phyloP scores from a whole-genome alignment of 2,888 invertebrate species.

The Heterodera filipjevi region DNA sequence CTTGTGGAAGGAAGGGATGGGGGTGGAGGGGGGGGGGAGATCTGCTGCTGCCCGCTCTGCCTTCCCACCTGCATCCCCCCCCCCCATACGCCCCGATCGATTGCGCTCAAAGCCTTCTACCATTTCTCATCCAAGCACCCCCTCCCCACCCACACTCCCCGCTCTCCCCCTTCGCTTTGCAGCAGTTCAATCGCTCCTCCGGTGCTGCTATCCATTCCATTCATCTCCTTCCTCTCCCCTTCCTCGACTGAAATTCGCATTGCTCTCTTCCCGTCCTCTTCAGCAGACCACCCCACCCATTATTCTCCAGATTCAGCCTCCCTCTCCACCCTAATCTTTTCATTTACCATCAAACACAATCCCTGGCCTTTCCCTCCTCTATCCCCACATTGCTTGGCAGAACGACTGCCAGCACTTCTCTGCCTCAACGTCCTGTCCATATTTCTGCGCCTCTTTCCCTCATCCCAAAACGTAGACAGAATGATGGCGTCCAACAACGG shows the following conservation, averaged over 20 bases:
- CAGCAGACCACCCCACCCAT: not conserved
- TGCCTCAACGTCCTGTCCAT: not conserved
- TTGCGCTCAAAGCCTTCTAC: conserved; percentile 2
- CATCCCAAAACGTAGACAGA: not conserved
- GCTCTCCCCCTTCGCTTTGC: not conserved
- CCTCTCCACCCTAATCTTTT: not conserved
- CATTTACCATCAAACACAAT: conserved; percentile 1
- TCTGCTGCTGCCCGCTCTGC: not conserved
- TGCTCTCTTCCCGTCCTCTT: conserved; percentile 1
- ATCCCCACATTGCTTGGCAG: not conserved
- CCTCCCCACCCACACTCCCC: not conserved
- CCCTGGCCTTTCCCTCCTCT: not conserved
- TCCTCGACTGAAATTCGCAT: not conserved
- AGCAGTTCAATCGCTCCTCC: conserved; percentile 3
- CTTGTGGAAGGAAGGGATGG: not conserved
- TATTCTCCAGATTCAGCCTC: conserved; percentile 5
- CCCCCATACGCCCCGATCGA: not conserved
- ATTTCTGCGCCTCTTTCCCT: not conserved
- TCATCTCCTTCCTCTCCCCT: not conserved
- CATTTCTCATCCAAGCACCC: not conserved
- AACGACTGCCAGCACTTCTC: not conserved
- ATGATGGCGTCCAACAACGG: not conserved
- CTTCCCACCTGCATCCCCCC: conserved; percentile 4
- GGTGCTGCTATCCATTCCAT: conserved; percentile 14
- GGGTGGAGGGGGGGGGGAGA: not conserved